phyloP scores from a whole-genome alignment of 2,113 vertebrate genomes.

The Amia ocellicauda region DNA sequence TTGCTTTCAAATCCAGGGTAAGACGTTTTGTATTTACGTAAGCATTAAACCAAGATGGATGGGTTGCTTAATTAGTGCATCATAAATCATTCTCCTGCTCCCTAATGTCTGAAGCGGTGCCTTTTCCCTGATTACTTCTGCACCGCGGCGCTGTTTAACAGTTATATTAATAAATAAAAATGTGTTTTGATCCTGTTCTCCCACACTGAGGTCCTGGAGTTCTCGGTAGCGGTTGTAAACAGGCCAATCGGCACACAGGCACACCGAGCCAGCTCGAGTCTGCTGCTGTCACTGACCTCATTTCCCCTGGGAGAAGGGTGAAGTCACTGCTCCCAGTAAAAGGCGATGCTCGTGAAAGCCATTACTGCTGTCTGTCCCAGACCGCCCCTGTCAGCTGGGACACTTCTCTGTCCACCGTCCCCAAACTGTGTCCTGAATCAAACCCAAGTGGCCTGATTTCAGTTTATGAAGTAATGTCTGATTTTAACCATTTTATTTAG shows the following conservation, averaged over 20 bases:
- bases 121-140: too few species aligned
- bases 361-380: constrained; percentile 42
- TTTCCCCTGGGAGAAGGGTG: constrained; percentile 50
- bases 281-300: constrained; percentile 60
- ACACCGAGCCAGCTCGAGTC: constrained; percentile 20
- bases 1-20: constrained; percentile 95
- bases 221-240: constrained; percentile 53
- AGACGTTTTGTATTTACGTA: too few species aligned
- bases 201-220: constrained; percentile 33
- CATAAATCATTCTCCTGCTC: too few species aligned
- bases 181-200: constrained; percentile 15
- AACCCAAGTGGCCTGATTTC: constrained; percentile 21
- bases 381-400: constrained; percentile 11
- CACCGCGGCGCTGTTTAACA: too few species aligned
- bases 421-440: not conserved
- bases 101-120: too few species aligned
- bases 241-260: constrained; percentile 38
- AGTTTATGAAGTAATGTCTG: constrained; percentile 37
- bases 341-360: constrained; percentile 17
- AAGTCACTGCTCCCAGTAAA: constrained; percentile 64
- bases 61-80: too few species aligned
- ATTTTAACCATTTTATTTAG: too few species aligned
- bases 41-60: too few species aligned
- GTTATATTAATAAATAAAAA: too few species aligned
- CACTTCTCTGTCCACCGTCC: not conserved